phyloP scores from a whole-genome alignment of 1,140 invertebrate genomes.

The Ladona fulva region DNA sequence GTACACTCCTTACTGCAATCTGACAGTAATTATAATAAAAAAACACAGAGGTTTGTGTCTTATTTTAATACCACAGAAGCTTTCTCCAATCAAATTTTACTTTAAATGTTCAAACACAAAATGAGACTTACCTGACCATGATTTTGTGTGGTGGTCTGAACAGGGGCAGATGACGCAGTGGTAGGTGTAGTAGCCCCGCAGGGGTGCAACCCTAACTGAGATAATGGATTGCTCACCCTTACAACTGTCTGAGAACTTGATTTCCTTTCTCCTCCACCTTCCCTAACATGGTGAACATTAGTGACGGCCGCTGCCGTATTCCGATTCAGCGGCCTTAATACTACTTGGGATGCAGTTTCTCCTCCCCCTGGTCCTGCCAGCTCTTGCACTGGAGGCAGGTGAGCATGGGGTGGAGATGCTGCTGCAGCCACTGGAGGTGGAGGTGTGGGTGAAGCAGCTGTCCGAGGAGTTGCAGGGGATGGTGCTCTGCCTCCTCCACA shows the following conservation, averaged over 20 bases:
- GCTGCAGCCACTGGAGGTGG: conserved; percentile 5
- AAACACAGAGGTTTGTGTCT: too few relatives aligned
- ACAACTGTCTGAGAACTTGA: background rate
- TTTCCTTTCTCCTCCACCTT: background rate
- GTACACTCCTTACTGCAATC: too few relatives aligned
- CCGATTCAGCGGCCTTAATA: conserved; percentile 28
- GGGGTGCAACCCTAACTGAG: background rate
- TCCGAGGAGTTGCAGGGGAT: background rate
- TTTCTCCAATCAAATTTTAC: too few relatives aligned
- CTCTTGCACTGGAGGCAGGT: conserved; percentile 13
- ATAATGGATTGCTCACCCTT: background rate
- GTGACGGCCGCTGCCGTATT: conserved; percentile 24
- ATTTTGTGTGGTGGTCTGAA: background rate
- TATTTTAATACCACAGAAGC: too few relatives aligned
- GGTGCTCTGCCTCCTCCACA: background rate
- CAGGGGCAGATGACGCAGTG: background rate
- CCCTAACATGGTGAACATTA: background rate
- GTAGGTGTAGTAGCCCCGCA: background rate
- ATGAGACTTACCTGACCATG: background rate
- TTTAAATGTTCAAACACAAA: too few relatives aligned
- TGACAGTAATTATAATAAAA: too few relatives aligned
- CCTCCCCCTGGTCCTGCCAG: background rate
- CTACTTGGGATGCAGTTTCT: background rate
- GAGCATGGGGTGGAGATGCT: conserved; percentile 11
- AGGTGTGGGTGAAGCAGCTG: background rate